Base-by-base conservation (phyloP, 2,113 vertebrate genomes). In the Parus major region DNA sequence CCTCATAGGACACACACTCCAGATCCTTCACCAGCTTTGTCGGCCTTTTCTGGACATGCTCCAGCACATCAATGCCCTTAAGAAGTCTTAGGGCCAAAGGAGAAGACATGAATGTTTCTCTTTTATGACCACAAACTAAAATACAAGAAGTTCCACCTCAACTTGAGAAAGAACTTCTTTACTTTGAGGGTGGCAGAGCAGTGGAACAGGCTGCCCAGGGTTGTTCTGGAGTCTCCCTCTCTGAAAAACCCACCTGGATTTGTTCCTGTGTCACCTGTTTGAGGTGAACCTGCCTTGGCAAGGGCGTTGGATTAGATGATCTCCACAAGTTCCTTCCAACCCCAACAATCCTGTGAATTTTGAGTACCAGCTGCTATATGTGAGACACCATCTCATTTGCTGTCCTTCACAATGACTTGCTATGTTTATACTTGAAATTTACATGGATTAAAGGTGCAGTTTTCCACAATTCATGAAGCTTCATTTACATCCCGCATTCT, bases 11-110 rank as follows among this genome's bases (percentile, higher is more conserved):
- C 28, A 7, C 2, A 28, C 7, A 11, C 47, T 68, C 41, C 47
- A 53, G 16, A 19, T 8, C 47, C 47, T 53, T 60, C 24, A 46
- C 2, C 9, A 55, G 39, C 8, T 76, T n/a, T 0, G 0, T 1
- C 53, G 60, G 29, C 7, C n/a, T 76, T 47, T 61, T 69, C 24
- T 47, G 69, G 39, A 47, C 29, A 82, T 8, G 9, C 29, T 55
- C 17, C 49, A 82, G 29, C 25, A 69, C 4, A 4, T 27, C 21
- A 76, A 47, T 33, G 15, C 3, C 47, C 27, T 42, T 63, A 81
- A 47, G 5, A 50, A 75, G 14, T 33, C 35, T 55, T 28, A 75
- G 64, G 12, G 23, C 14, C 24, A 61, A 86, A 49, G 47, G 20
- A 71, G 16, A 41, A 71, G 16, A 41, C 19, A 19, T 9, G 7